A percentile compares a stretch with the other conserved stretches of the same genome.
These are phyloP conservation scores for Pyrgus malvae DNA, from an alignment of 2,888 invertebrate genomes.

Conservation along the genomic window DNA sequence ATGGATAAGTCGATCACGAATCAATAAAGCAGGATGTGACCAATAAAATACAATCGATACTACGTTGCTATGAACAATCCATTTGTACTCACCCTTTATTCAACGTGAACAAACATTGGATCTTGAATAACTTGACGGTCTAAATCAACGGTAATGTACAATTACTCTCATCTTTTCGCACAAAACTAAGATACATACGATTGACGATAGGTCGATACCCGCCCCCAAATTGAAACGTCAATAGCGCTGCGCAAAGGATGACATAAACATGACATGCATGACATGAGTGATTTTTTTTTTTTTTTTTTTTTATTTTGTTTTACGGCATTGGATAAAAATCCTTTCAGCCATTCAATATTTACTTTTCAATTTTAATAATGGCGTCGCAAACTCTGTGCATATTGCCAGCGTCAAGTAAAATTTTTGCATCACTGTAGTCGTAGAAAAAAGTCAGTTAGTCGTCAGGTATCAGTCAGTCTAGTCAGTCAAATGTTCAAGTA, in stretches of 20 bases:
- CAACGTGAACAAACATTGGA: conserved; percentile 44
- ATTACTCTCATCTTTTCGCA: conserved; percentile 22
- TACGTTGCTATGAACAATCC: conserved; percentile 14
- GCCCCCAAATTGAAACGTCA: conserved; percentile 75
- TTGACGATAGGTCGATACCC: conserved; percentile 51
- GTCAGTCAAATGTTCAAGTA: too few relatives aligned
- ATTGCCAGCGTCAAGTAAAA: too few relatives aligned
- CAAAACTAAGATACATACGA: conserved; percentile 19
- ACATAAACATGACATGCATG: neutral
- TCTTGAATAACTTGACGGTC: neutral
- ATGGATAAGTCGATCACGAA: conserved; percentile 40
- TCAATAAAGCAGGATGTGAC: conserved; percentile 64
- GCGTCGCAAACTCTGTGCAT: too few relatives aligned
- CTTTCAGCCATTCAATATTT: too few relatives aligned
- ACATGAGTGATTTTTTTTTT: too few relatives aligned
- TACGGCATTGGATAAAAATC: too few relatives aligned
- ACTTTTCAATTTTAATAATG: too few relatives aligned
- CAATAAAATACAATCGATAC: conserved; percentile 43
- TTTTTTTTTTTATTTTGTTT: too few relatives aligned
- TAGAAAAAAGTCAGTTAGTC: too few relatives aligned
- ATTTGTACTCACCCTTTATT: conserved; percentile 46
- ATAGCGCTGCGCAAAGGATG: conserved; percentile 33
- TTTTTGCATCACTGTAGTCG: too few relatives aligned
- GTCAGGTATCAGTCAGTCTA: too few relatives aligned
- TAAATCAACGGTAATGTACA: conserved; percentile 9